Conservation (phyloP, 1,140 invertebrate genomes). For the Aphis gossypii region DNA sequence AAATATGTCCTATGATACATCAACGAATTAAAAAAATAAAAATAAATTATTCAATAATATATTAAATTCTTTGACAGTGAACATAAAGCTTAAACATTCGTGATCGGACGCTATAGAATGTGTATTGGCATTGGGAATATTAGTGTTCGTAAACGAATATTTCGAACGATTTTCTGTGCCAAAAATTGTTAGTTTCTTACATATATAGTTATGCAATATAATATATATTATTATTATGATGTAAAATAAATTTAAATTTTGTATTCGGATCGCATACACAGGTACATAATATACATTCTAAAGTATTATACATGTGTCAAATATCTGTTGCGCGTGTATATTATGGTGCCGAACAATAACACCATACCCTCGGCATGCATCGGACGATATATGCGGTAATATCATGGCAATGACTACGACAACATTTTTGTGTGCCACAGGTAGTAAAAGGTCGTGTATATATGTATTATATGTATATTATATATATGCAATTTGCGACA, state of each 20-base stretch:
- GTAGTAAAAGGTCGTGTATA: slow-evolving; percentile 27
- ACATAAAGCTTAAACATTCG: background rate
- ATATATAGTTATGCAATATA: no score
- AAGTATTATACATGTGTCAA: background rate
- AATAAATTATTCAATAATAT: background rate
- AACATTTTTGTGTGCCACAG: background rate
- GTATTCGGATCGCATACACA: no score
- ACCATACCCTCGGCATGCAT: background rate
- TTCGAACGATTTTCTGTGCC: background rate
- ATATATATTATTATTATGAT: no score
- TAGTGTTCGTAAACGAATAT: background rate
- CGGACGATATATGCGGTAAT: background rate
- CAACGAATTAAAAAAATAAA: background rate
- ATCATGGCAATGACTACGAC: background rate
- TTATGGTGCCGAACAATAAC: background rate
- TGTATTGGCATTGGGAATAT: background rate
- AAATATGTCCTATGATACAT: no score
- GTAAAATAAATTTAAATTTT: no score
- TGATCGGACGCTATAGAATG: no score
- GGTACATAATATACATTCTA: no score
- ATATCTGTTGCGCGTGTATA: background rate
- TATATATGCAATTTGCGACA: background rate
- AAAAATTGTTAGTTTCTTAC: background rate
- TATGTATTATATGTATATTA: background rate
- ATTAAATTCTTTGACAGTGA: background rate